phyloP scores from a whole-genome alignment of 2,113 vertebrate species.

The Arenaria interpres region DNA sequence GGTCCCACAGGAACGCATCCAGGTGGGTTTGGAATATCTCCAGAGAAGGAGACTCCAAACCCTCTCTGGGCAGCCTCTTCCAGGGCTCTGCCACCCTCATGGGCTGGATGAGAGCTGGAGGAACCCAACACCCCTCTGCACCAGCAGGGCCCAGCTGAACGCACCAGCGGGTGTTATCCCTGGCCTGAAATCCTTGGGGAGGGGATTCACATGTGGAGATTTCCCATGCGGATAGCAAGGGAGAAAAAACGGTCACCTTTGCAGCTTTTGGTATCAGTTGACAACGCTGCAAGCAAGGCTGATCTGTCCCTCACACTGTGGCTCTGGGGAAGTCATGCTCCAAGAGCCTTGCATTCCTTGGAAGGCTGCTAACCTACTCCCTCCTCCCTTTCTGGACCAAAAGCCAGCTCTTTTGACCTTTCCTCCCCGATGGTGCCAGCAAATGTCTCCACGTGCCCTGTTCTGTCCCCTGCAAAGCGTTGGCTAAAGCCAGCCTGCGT shows the following conservation, averaged over 20 bases:
- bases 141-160: background rate
- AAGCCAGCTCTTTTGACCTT: background rate
- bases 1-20: no score
- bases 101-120: background rate
- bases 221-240: background rate
- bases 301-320: background rate
- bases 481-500: background rate
- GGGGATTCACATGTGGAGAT: background rate
- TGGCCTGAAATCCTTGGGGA: background rate
- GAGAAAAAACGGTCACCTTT: background rate
- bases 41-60: no score
- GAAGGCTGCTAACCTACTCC: background rate
- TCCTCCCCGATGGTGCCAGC: fast-evolving
- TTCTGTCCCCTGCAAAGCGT: background rate
- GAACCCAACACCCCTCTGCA: background rate
- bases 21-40: no score
- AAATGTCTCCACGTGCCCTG: fast-evolving
- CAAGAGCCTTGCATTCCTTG: background rate
- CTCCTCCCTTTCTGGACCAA: background rate
- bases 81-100: no score
- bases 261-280: background rate
- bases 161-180: fast-evolving
- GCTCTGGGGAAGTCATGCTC: background rate
- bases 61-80: no score
- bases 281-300: background rate